Conservation (phyloP, 2,888 invertebrate genomes). For the Drosophila lacicola region DNA sequence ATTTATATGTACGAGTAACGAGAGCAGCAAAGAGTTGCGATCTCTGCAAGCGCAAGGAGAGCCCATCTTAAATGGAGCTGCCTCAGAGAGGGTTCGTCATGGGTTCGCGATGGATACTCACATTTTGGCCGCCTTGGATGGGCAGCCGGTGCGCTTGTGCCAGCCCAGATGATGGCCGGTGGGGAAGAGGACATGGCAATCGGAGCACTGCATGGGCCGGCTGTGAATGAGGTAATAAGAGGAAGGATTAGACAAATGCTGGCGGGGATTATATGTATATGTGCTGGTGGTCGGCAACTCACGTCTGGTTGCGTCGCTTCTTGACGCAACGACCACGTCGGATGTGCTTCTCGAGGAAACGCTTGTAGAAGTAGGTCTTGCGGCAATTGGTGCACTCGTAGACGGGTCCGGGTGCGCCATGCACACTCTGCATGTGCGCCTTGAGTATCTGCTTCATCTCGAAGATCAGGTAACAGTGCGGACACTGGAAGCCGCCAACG, state of each 20-base stretch:
- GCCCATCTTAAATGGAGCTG: no score
- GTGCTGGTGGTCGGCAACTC: constrained; percentile 36
- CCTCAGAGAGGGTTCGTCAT: no score
- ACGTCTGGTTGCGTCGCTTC: constrained; percentile 85
- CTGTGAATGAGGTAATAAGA: constrained; percentile 45
- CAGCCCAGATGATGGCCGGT: constrained; percentile 85
- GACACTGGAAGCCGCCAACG: constrained; percentile 83
- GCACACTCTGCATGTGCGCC: constrained; percentile 84
- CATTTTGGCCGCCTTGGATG: constrained; percentile 84
- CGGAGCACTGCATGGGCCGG: constrained; percentile 85
- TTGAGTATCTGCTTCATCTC: constrained; percentile 84
- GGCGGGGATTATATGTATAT: not conserved
- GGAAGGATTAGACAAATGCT: not conserved
- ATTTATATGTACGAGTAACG: no score
- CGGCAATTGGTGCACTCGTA: constrained; percentile 84
- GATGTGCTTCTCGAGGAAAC: constrained; percentile 84
- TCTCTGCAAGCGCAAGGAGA: no score
- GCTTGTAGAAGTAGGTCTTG: constrained; percentile 84
- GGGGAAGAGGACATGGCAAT: constrained; percentile 84
- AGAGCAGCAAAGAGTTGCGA: no score
- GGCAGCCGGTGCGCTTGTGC: constrained; percentile 85
- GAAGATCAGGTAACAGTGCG: constrained; percentile 82
- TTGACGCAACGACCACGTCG: constrained; percentile 84
- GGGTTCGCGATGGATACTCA: constrained; percentile 48
- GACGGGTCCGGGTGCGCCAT: constrained; percentile 83